phyloP scores from a whole-genome alignment of 2,888 invertebrate species.

The Andrena bicolor region DNA sequence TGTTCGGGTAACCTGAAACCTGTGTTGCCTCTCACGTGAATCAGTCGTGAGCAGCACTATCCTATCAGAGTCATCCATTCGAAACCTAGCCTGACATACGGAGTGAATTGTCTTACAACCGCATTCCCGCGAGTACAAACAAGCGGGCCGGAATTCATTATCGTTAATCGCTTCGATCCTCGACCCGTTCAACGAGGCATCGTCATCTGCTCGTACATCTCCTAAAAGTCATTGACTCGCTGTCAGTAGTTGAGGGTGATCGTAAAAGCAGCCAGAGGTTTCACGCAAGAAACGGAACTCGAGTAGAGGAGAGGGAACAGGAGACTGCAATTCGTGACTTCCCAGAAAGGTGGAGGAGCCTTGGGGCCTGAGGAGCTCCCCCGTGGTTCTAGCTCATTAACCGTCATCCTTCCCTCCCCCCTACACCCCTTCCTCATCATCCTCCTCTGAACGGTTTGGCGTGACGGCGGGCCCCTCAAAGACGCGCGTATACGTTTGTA shows the following conservation, averaged over 20 bases:
- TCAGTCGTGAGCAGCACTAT: background rate
- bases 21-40: too few species aligned
- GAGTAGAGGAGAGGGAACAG: conserved; percentile 19
- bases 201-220: conserved; percentile 60
- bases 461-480: conserved; percentile 68
- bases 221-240: conserved; percentile 33
- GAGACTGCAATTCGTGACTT: conserved; percentile 73
- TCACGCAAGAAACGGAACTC: conserved; percentile 67
- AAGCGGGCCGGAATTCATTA: conserved; percentile 54
- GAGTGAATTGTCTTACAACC: background rate
- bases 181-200: conserved; percentile 56
- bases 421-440: conserved; percentile 61
- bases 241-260: conserved; percentile 49
- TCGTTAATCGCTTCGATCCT: conserved; percentile 55
- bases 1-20: too few species aligned
- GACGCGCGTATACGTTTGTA: conserved; percentile 67
- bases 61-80: background rate
- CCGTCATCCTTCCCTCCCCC: conserved; percentile 73
- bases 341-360: conserved; percentile 73
- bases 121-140: conserved; percentile 35
- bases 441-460: conserved; percentile 71
- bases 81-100: too few species aligned
- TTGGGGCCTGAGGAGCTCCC: conserved; percentile 72
- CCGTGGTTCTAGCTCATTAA: conserved; percentile 84
- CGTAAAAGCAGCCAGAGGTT: conserved; percentile 59